Conservation (phyloP, 2,113 vertebrate species). For the Circaetus cinerascens region DNA sequence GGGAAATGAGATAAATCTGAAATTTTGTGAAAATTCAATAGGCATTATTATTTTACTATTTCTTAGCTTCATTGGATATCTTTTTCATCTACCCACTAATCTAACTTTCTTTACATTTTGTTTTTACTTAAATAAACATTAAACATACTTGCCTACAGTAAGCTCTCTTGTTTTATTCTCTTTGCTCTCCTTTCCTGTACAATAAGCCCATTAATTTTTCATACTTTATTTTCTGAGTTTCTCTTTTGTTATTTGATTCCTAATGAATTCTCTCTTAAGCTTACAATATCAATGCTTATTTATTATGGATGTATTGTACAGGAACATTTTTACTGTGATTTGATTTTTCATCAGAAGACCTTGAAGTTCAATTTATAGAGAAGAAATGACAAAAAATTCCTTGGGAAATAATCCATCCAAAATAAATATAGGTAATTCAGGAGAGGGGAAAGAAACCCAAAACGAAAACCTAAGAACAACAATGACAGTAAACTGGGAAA, state of each 20-base stretch:
- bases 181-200: slow-evolving; percentile 59
- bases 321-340: slow-evolving; percentile 54
- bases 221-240: slow-evolving; percentile 64
- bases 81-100: slow-evolving; percentile 52
- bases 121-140: slow-evolving; percentile 70
- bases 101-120: slow-evolving; percentile 58
- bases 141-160: slow-evolving; percentile 50
- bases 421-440: slow-evolving; percentile 4
- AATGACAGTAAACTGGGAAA: background rate
- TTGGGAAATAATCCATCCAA: background rate
- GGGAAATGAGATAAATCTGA: slow-evolving; percentile 7
- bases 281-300: slow-evolving; percentile 58
- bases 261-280: slow-evolving; percentile 71
- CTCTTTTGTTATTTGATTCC: slow-evolving; percentile 60
- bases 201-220: slow-evolving; percentile 69
- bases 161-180: slow-evolving; percentile 65
- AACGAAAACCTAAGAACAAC: background rate
- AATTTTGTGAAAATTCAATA: slow-evolving; percentile 46
- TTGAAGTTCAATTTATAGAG: slow-evolving; percentile 47
- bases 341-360: slow-evolving; percentile 48
- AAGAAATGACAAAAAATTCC: slow-evolving; percentile 23
- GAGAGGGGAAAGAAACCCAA: background rate
- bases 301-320: slow-evolving; percentile 63
- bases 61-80: background rate
- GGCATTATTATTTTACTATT: background rate